phyloP scores from a whole-genome alignment of 2,113 vertebrate genomes.

The Oxygymnocypris stewartii region DNA sequence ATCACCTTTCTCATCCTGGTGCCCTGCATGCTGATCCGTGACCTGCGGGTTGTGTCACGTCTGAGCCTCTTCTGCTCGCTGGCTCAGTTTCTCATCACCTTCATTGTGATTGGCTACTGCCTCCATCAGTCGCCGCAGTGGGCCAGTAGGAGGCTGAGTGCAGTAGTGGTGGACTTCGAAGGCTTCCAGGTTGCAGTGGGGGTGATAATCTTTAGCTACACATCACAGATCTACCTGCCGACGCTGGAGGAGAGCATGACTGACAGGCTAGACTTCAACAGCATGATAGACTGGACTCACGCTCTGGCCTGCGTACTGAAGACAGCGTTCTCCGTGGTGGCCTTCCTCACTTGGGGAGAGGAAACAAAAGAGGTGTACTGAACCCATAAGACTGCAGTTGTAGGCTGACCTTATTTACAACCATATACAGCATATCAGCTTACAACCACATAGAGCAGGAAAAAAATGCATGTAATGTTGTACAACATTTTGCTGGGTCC shows the following conservation, averaged over 20 bases:
- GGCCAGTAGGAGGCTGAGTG: constrained; percentile 73
- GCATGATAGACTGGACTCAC: constrained; percentile 79
- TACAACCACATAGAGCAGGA: background rate
- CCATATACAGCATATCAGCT: background rate
- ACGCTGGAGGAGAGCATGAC: constrained; percentile 80
- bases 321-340: constrained; percentile 75
- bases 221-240: constrained; percentile 83
- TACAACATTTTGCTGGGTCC: background rate
- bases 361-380: constrained; percentile 71
- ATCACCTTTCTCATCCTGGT: constrained; percentile 72
- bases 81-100: constrained; percentile 79
- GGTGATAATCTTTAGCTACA: constrained; percentile 86
- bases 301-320: constrained; percentile 78
- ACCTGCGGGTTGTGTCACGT: constrained; percentile 76
- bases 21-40: constrained; percentile 78
- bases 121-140: constrained; percentile 72
- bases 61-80: constrained; percentile 80
- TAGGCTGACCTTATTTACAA: background rate
- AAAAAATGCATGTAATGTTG: background rate
- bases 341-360: constrained; percentile 77
- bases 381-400: background rate
- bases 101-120: constrained; percentile 77
- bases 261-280: constrained; percentile 70
- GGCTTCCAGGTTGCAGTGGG: constrained; percentile 79
- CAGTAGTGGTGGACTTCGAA: constrained; percentile 73